Evolutionary conservation across 1,140 invertebrate species (phyloP).

Genomic region (Saccostrea glomerata): DNA sequence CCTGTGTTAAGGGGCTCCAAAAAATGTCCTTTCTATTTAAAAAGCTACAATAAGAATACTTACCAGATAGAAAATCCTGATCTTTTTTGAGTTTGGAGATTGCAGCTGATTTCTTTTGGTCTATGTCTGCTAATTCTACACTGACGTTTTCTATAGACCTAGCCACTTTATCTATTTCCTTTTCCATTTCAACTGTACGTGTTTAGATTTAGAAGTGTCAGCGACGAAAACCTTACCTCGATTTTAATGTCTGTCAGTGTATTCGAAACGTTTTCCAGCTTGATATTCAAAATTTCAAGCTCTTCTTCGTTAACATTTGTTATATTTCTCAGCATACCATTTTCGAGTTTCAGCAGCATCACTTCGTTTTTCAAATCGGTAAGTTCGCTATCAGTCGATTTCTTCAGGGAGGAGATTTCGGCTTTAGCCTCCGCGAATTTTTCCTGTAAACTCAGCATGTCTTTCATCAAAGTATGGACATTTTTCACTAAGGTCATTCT

Average conservation of each 20-base stretch:
- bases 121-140: not conserved
- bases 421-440: not conserved
- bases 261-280: not conserved
- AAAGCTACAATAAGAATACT: not conserved
- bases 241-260: not conserved
- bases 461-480: not conserved
- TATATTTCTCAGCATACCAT: not conserved
- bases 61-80: not conserved
- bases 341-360: not conserved
- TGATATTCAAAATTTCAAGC: not conserved
- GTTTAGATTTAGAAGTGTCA: not conserved
- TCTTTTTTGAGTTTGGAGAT: not conserved
- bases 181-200: not conserved
- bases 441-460: not conserved
- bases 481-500: not conserved
- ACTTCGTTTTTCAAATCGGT: not conserved
- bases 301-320: not conserved
- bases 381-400: not conserved
- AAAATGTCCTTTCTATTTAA: not conserved
- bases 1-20: not conserved
- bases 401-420: not conserved
- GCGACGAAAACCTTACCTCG: not conserved
- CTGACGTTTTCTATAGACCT: not conserved
- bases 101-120: not conserved
- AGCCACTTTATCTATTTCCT: not conserved